Base-by-base conservation (phyloP, 2,113 vertebrate species). In the Chloropsis hardwickii region DNA sequence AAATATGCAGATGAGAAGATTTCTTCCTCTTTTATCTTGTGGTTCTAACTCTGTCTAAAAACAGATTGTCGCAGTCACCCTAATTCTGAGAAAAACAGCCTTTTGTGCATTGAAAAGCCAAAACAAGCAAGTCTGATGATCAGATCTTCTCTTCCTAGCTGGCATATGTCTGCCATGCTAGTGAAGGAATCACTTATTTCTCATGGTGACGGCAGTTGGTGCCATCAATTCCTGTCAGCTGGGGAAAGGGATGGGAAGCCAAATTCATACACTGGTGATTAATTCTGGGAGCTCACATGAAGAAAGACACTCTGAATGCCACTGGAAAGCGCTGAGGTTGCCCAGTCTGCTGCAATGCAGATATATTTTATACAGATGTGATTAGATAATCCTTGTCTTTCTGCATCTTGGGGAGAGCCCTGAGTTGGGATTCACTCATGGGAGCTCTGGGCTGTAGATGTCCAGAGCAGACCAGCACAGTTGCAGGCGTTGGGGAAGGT, bases 1-100 rank as follows among this genome's bases (percentile, higher is more conserved):
- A 97, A 98, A 97, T 98, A 97, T 95, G 95, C 94, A 97, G 94
- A 97, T 95, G 28, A 83, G 92, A 95, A 90, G 88, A 89, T 91
- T 90, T 81, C 87, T 96, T 84, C 95, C 91, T 97, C 84, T 96
- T 91, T 80, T 67, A 91, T 97, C 95, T 95, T 71, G 53, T 89
- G 92, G 80, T 94, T 86, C 96, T 94, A 92, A 94, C 96, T 94
- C 96, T 88, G 94, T 96, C 96, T 97, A 95, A 96, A 97, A 97
- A 94, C 97, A 97, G 97, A 97, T 96, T 97, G 97, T 94, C 23
- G 77, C 96, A 94, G 92, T 96, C 96, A 96, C 92, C 95, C 95
- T 94, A 91, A 94, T 97, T 96, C 94, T 86, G 94, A 97, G 95
- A 92, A 97, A 97, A 97, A 95, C 96, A 97, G 95, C 95, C 91